Conservation (phyloP, 2,797 vertebrate genomes). For the Anisognathus igniventris region DNA sequence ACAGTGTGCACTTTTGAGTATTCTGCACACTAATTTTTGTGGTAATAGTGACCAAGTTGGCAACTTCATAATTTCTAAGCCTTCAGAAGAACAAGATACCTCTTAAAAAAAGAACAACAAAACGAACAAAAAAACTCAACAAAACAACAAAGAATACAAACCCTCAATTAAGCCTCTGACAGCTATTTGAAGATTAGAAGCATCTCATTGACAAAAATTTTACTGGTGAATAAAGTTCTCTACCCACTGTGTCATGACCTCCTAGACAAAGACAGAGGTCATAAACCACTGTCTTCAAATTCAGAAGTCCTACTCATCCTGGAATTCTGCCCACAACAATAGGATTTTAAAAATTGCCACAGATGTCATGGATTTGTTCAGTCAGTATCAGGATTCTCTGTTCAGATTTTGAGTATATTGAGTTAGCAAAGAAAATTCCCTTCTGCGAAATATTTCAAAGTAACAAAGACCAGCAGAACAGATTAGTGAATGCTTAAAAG, state of each 20-base stretch:
- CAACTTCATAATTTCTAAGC: neutral
- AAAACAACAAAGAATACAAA: neutral
- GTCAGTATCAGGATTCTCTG: neutral
- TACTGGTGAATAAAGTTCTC: neutral
- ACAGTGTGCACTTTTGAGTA: neutral
- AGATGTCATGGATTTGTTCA: neutral
- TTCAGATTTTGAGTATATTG: neutral
- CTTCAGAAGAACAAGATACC: neutral
- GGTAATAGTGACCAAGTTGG: neutral
- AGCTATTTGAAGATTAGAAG: neutral
- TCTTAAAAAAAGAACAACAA: neutral
- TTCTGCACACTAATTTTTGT: neutral
- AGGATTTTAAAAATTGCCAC: neutral
- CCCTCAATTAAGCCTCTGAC: neutral
- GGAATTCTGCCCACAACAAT: neutral
- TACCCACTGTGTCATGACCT: neutral
- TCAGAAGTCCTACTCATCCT: neutral
- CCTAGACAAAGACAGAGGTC: neutral
- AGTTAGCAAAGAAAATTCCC: neutral
- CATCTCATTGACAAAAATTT: neutral
- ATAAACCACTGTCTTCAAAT: neutral
- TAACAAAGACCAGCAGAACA: neutral
- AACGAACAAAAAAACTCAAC: neutral
- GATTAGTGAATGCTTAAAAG: neutral
- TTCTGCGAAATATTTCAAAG: neutral